phyloP scores from a whole-genome alignment of 2,113 vertebrate species.

The Lamprologus sp. region DNA sequence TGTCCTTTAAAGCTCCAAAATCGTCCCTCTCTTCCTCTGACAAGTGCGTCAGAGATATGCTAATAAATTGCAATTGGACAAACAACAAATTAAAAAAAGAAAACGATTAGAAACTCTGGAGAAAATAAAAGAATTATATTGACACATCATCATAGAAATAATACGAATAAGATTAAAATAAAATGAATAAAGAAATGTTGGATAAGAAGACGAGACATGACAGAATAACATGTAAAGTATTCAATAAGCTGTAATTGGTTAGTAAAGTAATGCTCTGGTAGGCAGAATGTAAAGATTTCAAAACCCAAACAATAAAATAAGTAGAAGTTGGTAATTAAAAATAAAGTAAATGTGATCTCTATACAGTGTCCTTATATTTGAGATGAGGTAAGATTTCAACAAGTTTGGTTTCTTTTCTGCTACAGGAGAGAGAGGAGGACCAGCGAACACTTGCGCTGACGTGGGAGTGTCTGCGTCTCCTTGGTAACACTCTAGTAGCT shows the following conservation, averaged over 20 bases:
- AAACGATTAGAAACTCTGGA: rapidly evolving
- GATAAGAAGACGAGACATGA: neutral
- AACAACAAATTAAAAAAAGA: neutral
- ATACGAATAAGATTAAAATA: neutral
- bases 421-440: conserved; percentile 81
- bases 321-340: neutral
- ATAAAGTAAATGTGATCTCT: neutral
- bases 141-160: neutral
- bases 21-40: rapidly evolving
- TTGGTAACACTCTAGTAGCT: conserved; percentile 85
- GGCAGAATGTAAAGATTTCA: rapidly evolving
- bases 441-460: conserved; percentile 82
- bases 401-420: neutral
- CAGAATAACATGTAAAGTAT: neutral
- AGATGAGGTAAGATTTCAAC: neutral
- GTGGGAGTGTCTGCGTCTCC: conserved; percentile 80
- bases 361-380: neutral
- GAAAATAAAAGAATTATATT: neutral
- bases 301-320: neutral
- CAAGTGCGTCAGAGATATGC: rapidly evolving
- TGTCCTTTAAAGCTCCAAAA: neutral
- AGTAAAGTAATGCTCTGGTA: neutral
- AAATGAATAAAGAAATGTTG: neutral
- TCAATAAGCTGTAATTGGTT: neutral
- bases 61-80: neutral